phyloP scores from a whole-genome alignment of 2,113 vertebrate genomes.

The Stomatorhinus ivindoensis region DNA sequence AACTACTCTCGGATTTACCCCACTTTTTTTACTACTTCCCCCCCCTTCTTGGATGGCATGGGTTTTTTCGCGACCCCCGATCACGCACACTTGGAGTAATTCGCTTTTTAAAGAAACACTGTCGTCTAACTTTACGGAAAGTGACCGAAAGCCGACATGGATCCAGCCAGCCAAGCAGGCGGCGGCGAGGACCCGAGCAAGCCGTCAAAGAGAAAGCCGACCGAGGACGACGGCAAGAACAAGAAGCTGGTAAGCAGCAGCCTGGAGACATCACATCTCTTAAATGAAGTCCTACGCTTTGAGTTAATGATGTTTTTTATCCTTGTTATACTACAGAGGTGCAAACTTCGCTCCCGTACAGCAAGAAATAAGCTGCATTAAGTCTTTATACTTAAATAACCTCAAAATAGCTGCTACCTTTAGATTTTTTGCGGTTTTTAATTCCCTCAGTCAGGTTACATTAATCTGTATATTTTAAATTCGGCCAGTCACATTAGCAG shows the following conservation, averaged over 20 bases:
- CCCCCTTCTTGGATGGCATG: conserved; percentile 42
- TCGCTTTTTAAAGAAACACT: background rate
- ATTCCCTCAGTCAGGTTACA: background rate
- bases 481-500: background rate
- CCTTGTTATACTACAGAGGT: background rate
- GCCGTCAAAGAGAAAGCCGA: conserved; percentile 60
- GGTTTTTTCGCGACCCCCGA: conserved; percentile 40
- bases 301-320: background rate
- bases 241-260: conserved; percentile 65
- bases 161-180: conserved; percentile 53
- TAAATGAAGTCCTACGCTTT: background rate
- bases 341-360: background rate
- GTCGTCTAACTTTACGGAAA: conserved; percentile 4
- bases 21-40: background rate
- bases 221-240: conserved; percentile 67
- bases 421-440: background rate
- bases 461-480: background rate
- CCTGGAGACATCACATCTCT: background rate
- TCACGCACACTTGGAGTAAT: background rate
- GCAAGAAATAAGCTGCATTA: background rate
- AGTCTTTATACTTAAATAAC: background rate
- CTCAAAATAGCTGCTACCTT: background rate
- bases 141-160: conserved; percentile 46
- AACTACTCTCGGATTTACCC: conserved; percentile 7
- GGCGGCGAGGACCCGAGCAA: conserved; percentile 66